Conservation (phyloP, 2,888 invertebrate species). For the Tenthredo notha region DNA sequence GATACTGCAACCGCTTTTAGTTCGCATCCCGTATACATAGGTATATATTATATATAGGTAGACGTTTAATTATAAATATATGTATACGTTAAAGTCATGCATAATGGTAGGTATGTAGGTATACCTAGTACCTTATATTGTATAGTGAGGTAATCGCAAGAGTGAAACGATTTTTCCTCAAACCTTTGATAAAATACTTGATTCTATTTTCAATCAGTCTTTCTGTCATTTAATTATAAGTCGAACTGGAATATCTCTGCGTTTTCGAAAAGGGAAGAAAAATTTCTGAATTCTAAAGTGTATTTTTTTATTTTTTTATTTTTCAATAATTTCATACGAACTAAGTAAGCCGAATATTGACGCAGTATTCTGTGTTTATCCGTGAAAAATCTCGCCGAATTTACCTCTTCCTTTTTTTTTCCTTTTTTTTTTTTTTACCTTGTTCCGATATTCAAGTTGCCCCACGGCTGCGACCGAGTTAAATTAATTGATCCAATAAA, state of each 20-base stretch:
- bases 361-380: neutral
- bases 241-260: neutral
- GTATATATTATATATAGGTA: neutral
- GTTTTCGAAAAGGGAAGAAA: neutral
- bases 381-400: neutral
- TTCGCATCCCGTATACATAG: neutral
- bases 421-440: neutral
- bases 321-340: neutral
- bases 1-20: constrained; percentile 6
- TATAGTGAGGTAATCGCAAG: neutral
- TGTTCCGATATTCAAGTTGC: constrained; percentile 24
- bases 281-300: neutral
- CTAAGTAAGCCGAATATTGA: neutral
- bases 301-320: neutral
- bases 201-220: neutral
- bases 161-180: neutral
- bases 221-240: neutral
- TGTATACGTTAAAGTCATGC: constrained; percentile 23
- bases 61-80: constrained; percentile 16
- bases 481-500: constrained; percentile 42
- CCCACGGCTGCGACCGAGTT: constrained; percentile 33
- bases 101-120: neutral
- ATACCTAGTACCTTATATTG: neutral
- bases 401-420: neutral
- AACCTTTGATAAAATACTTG: neutral